A percentile compares a stretch with the other conserved stretches of the same genome.
phyloP scores from a whole-genome alignment of 1,140 invertebrate species.

The Conus betulinus region DNA sequence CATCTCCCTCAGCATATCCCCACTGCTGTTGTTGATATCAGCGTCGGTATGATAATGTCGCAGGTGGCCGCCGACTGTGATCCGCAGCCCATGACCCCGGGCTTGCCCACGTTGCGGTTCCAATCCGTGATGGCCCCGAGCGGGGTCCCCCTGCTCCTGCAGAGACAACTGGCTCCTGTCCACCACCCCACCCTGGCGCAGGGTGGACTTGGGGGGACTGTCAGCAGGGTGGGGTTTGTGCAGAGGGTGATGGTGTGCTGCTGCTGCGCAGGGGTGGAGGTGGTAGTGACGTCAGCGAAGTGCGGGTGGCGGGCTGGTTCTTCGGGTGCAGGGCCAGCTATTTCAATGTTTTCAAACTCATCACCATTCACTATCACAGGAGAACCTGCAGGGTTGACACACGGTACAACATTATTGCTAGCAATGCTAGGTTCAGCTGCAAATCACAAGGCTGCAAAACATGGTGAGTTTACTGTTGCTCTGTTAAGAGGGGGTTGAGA shows the following conservation, averaged over 20 bases:
- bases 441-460: no score
- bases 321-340: conserved; percentile 50
- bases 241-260: conserved; percentile 1
- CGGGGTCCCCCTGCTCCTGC: conserved; percentile 29
- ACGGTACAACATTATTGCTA: not conserved
- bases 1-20: conserved; percentile 72
- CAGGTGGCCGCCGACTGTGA: conserved; percentile 48
- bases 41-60: conserved; percentile 55
- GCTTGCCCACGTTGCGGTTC: conserved; percentile 55
- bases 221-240: not conserved
- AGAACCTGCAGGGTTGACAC: conserved; percentile 59
- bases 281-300: conserved; percentile 18
- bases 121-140: conserved; percentile 43
- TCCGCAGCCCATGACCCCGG: not conserved
- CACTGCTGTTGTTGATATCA: conserved; percentile 47
- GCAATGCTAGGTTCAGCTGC: no score
- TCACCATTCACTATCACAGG: conserved; percentile 75
- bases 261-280: not conserved
- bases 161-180: not conserved
- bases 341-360: conserved; percentile 75
- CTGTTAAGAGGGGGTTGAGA: no score
- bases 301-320: conserved; percentile 39
- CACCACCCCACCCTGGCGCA: not conserved
- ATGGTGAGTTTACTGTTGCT: no score
- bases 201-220: not conserved